Percentiles rank a stretch among this genome's conserved stretches.
Evolutionary conservation across 2,113 vertebrate genomes (phyloP).

Genomic region (Pseudopipra pipra): DNA sequence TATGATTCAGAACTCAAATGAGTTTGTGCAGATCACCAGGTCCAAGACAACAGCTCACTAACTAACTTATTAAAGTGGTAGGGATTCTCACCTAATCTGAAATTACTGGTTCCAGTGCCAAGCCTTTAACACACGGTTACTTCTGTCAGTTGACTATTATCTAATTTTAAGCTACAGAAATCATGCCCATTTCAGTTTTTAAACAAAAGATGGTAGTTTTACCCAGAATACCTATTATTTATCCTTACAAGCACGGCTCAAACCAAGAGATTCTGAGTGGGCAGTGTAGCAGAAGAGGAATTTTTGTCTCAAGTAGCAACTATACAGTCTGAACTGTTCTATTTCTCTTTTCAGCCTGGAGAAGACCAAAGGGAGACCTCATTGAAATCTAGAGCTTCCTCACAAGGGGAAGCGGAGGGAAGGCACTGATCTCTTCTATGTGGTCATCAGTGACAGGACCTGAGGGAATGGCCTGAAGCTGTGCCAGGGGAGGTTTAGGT

Average conservation of each 20-base stretch:
- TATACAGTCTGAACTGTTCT: background rate
- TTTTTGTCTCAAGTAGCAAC: background rate
- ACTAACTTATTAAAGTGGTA: background rate
- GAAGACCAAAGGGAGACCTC: background rate
- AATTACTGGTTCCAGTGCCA: background rate
- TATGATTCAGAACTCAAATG: background rate
- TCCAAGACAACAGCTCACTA: background rate
- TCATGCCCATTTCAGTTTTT: background rate
- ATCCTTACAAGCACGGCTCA: background rate
- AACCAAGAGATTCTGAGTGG: background rate
- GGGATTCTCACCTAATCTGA: background rate
- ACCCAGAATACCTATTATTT: background rate
- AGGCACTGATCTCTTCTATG: background rate
- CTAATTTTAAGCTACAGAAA: background rate
- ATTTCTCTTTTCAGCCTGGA: background rate
- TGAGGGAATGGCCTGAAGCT: accelerated
- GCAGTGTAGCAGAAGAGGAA: background rate
- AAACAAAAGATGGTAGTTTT: background rate
- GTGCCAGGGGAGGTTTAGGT: background rate
- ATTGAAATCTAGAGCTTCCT: background rate
- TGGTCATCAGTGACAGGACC: background rate
- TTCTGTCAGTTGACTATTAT: background rate
- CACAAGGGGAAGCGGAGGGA: accelerated
- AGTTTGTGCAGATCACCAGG: background rate
- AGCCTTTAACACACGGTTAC: background rate